phyloP scores from a whole-genome alignment of 2,113 vertebrate genomes.

The Menidia beryllina region DNA sequence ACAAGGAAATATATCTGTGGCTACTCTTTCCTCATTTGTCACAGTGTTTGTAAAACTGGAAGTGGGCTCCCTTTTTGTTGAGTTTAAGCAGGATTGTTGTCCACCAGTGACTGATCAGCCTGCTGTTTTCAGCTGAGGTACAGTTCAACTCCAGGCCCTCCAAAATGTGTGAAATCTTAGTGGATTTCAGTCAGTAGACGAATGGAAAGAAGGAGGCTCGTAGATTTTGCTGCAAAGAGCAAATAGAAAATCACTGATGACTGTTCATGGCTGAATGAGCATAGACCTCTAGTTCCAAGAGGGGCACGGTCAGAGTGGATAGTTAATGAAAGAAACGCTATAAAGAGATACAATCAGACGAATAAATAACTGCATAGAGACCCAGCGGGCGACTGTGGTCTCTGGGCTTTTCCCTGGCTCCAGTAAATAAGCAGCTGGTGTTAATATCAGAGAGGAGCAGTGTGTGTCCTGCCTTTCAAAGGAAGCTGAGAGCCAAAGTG shows the following conservation, averaged over 20 bases:
- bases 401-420: conserved; percentile 55
- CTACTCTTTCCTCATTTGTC: too few relatives aligned
- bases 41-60: too few relatives aligned
- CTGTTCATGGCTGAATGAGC: neutral
- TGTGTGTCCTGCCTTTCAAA: conserved; percentile 28
- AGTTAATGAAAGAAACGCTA: conserved; percentile 25
- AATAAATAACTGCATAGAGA: conserved; percentile 38
- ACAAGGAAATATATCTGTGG: too few relatives aligned
- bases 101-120: too few relatives aligned
- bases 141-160: neutral
- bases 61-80: too few relatives aligned
- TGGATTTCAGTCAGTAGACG: neutral
- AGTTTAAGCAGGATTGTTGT: too few relatives aligned
- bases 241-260: conserved; percentile 1
- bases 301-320: neutral
- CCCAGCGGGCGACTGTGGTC: conserved; percentile 32
- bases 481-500: conserved; percentile 30
- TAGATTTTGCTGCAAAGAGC: neutral
- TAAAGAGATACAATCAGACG: conserved; percentile 33
- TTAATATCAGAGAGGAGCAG: conserved; percentile 55
- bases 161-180: neutral
- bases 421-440: conserved; percentile 56
- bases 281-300: neutral
- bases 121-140: too few relatives aligned
- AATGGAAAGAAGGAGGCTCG: neutral